phyloP scores from a whole-genome alignment of 2,113 vertebrate genomes.

The Chamaea fasciata region DNA sequence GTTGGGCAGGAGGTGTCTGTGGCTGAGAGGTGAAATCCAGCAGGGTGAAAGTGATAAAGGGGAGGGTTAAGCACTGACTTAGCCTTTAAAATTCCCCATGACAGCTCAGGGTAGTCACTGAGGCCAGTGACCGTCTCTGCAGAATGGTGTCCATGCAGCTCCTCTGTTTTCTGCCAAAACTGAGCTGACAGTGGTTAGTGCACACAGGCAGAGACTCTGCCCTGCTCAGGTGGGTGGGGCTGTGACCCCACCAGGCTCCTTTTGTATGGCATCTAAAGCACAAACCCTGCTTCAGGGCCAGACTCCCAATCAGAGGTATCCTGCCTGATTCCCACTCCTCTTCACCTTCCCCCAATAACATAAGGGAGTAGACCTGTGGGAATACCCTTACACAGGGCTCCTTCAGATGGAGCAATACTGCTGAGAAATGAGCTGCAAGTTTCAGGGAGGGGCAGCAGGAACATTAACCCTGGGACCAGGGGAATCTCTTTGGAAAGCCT shows the following conservation, averaged over 20 bases:
- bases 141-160: not conserved
- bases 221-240: not conserved
- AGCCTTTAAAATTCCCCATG: not conserved
- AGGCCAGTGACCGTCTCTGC: not conserved
- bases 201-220: not conserved
- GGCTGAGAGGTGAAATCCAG: not conserved
- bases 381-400: not conserved
- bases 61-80: not conserved
- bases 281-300: not conserved
- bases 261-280: not conserved
- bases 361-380: not conserved
- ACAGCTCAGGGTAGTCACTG: not conserved
- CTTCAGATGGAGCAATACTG: not conserved
- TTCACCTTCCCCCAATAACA: not conserved
- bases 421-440: not conserved
- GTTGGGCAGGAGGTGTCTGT: not conserved
- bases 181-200: not conserved
- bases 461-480: not conserved
- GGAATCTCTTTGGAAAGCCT: not conserved
- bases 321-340: not conserved
- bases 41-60: not conserved
- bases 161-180: not conserved
- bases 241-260: not conserved
- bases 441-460: not conserved
- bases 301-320: not conserved